Evolutionary conservation across 1,140 invertebrate species (phyloP), one percentile per base, ranked within the genome.

Genomic region (Phortica variegata): DNA sequence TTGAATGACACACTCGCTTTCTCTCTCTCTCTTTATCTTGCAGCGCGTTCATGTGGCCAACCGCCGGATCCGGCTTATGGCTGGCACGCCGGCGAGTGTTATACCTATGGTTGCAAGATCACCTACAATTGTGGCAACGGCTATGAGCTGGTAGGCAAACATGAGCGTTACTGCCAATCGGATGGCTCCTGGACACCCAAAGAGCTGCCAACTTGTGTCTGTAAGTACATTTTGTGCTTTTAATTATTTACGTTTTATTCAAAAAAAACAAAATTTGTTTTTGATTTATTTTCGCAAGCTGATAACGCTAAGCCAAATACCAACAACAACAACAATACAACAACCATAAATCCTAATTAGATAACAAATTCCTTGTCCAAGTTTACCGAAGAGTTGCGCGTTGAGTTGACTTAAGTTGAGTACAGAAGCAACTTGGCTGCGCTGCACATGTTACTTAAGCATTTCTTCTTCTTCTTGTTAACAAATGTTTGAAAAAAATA

Each of bases 71-170:
- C 96, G 8, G 78, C 88, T 1, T 93, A 97, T 63, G 95, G 95
- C 18, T 88, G 89, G 84, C 87, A 94, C 58, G 88, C 92, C 10
- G 93, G 93, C 1, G 88, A 94, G 60, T 91, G 91, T 60, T 93
- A 95, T 76, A 93, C 89, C 1, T 98, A 89, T 73, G 89, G 91
- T 5, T 95, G 94, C 70, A 83, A 86, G 5, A 91, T 97, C 2
- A 89, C 87, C 10, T 97, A 97, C 65, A 87, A 92, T 46, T 99
- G 96, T 71, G 87, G 90, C 12, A 89, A 91, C 40, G 93, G 92
- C 0, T 97, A 92, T 77, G 92, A 97, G 74, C 77, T 97, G 38
- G 85, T 93, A 6, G 94, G 94, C 17, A 84, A 86, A 49, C 80
- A 85, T 0, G 89, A 92, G 60, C 82, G 91, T 33, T 84, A 87